These are phyloP conservation scores for Batillaria attramentaria DNA, from an alignment of 1,140 invertebrate genomes.

Conservation along the genomic window DNA sequence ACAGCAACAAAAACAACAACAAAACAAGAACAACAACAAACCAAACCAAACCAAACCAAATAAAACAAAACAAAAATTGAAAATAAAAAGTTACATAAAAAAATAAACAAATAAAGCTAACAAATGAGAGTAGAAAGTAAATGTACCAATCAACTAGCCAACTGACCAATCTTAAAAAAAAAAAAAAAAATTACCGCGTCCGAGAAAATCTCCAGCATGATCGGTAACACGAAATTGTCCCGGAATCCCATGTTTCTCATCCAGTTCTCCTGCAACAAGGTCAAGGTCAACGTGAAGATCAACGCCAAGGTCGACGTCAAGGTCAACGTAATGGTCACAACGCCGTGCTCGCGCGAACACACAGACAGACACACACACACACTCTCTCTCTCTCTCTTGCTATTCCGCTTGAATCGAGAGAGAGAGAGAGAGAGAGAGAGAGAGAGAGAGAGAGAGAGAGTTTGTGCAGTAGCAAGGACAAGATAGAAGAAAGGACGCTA, in stretches of 20 bases:
- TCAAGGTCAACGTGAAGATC: neutral
- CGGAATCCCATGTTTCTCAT: conserved; percentile 1
- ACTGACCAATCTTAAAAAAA: neutral
- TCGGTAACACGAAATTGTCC: neutral
- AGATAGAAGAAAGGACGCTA: no score
- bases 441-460: no score
- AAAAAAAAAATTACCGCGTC: neutral
- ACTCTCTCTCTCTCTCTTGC: no score
- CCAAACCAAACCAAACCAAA: no score
- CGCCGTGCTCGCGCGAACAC: no score
- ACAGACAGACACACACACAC: no score
- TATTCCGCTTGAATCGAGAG: no score
- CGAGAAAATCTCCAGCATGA: conserved; percentile 21
- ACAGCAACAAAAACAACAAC: no score
- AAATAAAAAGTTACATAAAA: neutral
- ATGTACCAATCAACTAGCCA: neutral
- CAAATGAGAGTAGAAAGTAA: neutral
- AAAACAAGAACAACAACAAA: no score
- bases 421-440: no score
- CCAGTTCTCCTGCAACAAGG: neutral
- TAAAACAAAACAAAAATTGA: no score
- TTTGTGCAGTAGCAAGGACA: no score
- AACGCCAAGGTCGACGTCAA: neutral
- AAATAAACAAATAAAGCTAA: neutral
- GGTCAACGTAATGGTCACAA: neutral